Evolutionary conservation across 2,797 vertebrate genomes (phyloP), one percentile per base, ranked within the genome.

Genomic region (Periophthalmus magnuspinnatus): DNA sequence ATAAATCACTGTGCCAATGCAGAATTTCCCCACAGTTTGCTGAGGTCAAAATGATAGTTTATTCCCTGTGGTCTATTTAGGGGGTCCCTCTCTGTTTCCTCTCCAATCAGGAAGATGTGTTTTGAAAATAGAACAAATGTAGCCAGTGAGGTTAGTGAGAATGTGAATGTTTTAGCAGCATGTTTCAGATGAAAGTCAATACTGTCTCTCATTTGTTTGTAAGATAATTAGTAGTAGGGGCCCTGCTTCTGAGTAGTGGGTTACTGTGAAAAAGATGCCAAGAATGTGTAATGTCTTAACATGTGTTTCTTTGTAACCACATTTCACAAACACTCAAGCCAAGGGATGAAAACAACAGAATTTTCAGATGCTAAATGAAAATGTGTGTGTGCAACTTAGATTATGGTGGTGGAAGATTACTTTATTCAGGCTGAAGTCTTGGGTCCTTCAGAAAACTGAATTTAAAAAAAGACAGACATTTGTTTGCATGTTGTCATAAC

Each of bases 1-100:
- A 65, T 81, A 79, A 74, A 81, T 89, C 84, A 86, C 33, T 38
- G 45, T 68, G 77, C 78, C 82, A 14, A 66, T 63, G 73, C 34
- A 65, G 74, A 82, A 64, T 75, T 81, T 65, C 62, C 76, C 80
- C 82, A 55, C 83, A 71, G 32, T n/a, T 52, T 57, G 61, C 70
- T 45, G 74, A 76, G 81, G 64, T 55, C 48, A 48, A 54, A 75
- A 67, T 57, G 81, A 83, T 79, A 72, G 76, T 81, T 89, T 76
- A 81, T 68, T 79, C 69, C 41, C 65, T 38, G 54, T 0, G 38
- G 57, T 63, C 71, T 70, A 55, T 86, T 81, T 75, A 72, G 81
- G 78, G 78, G 73, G 57, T 38, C 67, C 1, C 1, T 14, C 66
- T 70, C 62, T 21, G 55, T 71, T 41, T 65, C 71, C 66, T 32